Conservation (phyloP, 2,888 invertebrate species). For the Nematopogon swammerdamellus region DNA sequence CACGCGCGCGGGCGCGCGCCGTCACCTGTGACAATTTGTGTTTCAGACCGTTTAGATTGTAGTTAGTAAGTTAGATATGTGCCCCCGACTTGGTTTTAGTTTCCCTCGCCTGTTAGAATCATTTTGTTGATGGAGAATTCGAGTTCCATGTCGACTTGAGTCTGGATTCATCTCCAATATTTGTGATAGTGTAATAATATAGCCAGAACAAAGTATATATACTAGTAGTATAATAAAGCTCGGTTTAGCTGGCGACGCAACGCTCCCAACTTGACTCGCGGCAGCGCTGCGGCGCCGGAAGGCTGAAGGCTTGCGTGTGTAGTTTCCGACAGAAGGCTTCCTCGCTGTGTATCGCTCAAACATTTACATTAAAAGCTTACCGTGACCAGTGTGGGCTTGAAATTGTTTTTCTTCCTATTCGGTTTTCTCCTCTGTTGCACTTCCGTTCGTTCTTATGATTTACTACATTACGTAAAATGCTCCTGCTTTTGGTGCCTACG, state of each 20-base stretch:
- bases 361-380: conserved; percentile 45
- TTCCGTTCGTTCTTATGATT: conserved; percentile 23
- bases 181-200: too few relatives aligned
- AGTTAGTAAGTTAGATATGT: conserved; percentile 34
- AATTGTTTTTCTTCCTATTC: conserved; percentile 45
- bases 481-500: not conserved
- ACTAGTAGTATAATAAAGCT: too few relatives aligned
- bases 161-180: too few relatives aligned
- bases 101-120: conserved; percentile 14
- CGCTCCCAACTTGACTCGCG: too few relatives aligned
- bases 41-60: conserved; percentile 46
- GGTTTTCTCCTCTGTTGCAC: conserved; percentile 42
- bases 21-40: conserved; percentile 46
- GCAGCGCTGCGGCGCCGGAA: too few relatives aligned
- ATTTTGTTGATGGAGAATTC: too few relatives aligned
- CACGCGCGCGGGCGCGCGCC: not conserved
- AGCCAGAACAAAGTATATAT: too few relatives aligned
- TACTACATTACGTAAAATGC: not conserved
- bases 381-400: conserved; percentile 52
- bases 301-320: too few relatives aligned
- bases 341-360: conserved; percentile 26
- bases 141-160: too few relatives aligned
- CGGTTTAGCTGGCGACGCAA: too few relatives aligned
- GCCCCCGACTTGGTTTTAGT: conserved; percentile 25
- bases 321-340: not conserved